Evolutionary conservation across 1,140 invertebrate genomes (phyloP).

Genomic region (Nymphalis io): DNA sequence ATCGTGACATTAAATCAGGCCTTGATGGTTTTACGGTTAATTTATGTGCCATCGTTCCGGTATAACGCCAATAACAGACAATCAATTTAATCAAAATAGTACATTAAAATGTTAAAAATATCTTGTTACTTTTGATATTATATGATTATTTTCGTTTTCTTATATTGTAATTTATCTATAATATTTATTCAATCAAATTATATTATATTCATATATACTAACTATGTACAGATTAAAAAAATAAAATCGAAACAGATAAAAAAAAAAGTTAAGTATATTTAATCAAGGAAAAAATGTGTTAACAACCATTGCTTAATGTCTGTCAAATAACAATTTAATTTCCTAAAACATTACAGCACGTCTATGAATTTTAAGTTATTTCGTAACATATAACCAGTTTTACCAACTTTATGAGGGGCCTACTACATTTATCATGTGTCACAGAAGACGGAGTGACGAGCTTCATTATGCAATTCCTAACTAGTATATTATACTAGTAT

Average conservation of each 20-base stretch:
- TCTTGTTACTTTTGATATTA: too few species aligned
- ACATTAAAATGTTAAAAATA: too few species aligned
- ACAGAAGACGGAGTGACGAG: not conserved
- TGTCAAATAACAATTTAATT: conserved; percentile 1
- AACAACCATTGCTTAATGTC: not conserved
- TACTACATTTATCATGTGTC: not conserved
- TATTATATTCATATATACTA: too few species aligned
- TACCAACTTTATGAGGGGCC: not conserved
- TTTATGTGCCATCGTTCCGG: not conserved
- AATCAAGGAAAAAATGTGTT: too few species aligned
- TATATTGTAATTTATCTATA: too few species aligned
- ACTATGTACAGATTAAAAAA: too few species aligned
- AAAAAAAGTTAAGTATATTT: too few species aligned
- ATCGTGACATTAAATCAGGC: not conserved
- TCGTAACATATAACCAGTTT: conserved; percentile 4
- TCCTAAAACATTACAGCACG: not conserved
- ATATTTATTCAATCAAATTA: too few species aligned
- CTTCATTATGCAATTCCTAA: not conserved
- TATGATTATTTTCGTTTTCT: too few species aligned
- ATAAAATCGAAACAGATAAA: too few species aligned
- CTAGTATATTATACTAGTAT: not conserved
- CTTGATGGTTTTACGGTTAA: not conserved
- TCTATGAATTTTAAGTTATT: conserved; percentile 12
- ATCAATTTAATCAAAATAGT: too few species aligned
- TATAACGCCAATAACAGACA: too few species aligned